These are phyloP conservation scores for Streptopelia turtur DNA, from an alignment of 2,797 vertebrate species.

Conservation along the genomic window DNA sequence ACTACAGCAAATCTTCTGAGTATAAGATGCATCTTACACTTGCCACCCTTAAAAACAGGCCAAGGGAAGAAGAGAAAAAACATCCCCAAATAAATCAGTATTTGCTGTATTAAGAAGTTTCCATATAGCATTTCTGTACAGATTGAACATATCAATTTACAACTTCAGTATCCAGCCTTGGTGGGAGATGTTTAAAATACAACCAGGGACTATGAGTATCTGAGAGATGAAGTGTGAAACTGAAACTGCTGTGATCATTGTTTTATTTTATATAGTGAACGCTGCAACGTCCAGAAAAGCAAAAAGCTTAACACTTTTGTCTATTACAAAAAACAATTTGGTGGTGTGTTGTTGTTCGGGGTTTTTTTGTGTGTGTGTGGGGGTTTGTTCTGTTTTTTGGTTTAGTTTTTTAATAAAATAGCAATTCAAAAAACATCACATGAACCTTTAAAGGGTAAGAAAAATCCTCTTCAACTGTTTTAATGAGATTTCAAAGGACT, in stretches of 20 bases:
- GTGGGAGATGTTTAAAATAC: background rate
- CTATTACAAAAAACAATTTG: background rate
- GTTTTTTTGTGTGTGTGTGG: too few relatives aligned
- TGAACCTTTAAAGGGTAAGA: background rate
- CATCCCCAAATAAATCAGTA: background rate
- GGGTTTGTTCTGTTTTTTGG: too few relatives aligned
- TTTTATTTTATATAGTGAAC: background rate
- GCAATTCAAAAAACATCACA: background rate
- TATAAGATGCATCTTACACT: background rate
- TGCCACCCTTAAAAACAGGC: background rate
- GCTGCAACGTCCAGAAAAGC: background rate
- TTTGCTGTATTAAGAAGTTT: background rate
- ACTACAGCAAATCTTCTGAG: background rate
- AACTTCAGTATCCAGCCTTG: background rate
- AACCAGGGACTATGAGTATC: background rate
- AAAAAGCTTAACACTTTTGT: background rate
- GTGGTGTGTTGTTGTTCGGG: too few relatives aligned
- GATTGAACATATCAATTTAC: background rate
- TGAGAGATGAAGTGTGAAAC: background rate
- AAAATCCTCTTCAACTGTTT: background rate
- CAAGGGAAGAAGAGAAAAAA: background rate
- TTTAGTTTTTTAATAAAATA: background rate
- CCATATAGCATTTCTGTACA: background rate
- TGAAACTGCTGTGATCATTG: background rate
- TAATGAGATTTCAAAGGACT: background rate